phyloP scores from a whole-genome alignment of 35 echinoderm and acorn worm species.

The Stichopus chloronotus region DNA sequence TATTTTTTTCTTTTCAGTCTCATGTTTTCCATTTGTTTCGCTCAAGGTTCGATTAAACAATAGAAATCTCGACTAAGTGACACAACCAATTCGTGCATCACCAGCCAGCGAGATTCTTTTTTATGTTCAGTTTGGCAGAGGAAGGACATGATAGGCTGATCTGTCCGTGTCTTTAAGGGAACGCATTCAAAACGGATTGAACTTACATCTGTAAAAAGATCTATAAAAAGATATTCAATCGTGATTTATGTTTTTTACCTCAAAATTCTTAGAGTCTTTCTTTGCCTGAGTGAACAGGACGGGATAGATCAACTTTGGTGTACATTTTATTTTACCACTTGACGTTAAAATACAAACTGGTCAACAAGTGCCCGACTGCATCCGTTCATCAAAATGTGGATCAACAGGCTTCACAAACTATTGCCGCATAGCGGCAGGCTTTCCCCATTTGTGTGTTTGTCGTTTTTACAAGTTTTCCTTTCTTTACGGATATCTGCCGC shows the following conservation, averaged over 20 bases:
- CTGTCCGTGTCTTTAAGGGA: not conserved
- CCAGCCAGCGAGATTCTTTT: too few species aligned
- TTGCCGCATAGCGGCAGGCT: not conserved
- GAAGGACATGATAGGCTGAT: too few species aligned
- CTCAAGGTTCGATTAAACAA: too few species aligned
- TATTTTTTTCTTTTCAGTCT: too few species aligned
- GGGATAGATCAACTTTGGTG: not conserved
- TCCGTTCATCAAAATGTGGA: not conserved
- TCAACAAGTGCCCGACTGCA: too few species aligned
- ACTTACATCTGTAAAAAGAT: not conserved
- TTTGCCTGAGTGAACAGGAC: not conserved
- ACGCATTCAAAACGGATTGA: not conserved
- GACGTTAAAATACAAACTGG: not conserved
- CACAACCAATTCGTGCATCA: too few species aligned
- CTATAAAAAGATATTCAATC: too few species aligned
- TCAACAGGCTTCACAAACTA: not conserved
- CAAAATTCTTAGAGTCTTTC: not conserved
- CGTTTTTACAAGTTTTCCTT: slow-evolving; percentile 36
- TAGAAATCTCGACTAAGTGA: too few species aligned
- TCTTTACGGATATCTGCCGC: slow-evolving; percentile 24
- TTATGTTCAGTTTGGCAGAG: too few species aligned
- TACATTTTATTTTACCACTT: not conserved
- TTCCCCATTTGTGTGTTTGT: slow-evolving; percentile 19
- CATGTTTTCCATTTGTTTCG: too few species aligned
- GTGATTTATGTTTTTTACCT: not conserved